Conservation (phyloP, 2,113 vertebrate species). For the Porphyrio hochstetteri region DNA sequence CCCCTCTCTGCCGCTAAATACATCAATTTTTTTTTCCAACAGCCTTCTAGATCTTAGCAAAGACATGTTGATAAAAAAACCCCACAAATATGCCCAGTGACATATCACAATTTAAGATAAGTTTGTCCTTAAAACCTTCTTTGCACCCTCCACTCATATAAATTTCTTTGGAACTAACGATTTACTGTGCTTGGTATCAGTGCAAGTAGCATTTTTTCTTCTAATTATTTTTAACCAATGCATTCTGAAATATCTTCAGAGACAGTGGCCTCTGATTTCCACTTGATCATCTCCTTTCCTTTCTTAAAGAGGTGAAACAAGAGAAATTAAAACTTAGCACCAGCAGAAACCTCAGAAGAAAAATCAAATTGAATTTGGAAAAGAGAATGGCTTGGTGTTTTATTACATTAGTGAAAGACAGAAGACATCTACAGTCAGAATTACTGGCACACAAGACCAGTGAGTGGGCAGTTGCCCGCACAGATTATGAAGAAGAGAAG, state of each 20-base stretch:
- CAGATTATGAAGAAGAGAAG: background rate
- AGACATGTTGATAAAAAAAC: background rate
- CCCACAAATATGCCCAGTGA: background rate
- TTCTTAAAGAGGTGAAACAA: background rate
- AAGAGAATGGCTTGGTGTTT: background rate
- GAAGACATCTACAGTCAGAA: background rate
- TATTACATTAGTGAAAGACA: background rate
- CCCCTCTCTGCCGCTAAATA: background rate
- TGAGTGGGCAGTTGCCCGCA: background rate
- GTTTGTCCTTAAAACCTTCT: background rate
- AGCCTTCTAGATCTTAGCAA: background rate
- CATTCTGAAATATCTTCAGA: background rate
- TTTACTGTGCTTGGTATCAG: background rate
- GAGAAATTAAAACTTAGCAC: background rate
- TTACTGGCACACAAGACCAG: background rate
- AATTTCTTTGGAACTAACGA: background rate
- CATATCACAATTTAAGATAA: background rate
- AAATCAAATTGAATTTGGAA: background rate
- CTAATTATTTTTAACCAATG: background rate
- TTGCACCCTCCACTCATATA: background rate
- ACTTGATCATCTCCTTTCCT: background rate
- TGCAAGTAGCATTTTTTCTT: background rate
- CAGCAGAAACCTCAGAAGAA: background rate
- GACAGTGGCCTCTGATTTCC: background rate
- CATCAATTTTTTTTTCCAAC: background rate